Conservation (phyloP, 2,797 vertebrate species). For the Neosalanx taihuensis region DNA sequence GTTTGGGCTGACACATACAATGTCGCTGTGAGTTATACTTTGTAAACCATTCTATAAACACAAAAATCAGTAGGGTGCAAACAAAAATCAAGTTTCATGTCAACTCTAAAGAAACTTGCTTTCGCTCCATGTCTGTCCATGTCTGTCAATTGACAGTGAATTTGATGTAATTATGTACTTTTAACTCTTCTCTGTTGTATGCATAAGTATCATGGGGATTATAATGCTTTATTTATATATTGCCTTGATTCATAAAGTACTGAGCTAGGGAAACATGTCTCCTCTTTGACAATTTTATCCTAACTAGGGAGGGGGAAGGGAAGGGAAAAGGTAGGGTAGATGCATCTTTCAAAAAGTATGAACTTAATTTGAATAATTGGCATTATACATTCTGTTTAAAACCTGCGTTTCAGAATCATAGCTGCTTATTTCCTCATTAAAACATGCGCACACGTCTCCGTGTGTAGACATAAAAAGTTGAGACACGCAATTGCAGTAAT, state of each 20-base stretch:
- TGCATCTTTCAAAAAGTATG: slow-evolving; percentile 39
- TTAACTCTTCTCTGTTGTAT: too few species aligned
- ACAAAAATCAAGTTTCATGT: too few species aligned
- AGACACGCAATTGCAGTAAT: slow-evolving; percentile 72
- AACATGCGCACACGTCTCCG: slow-evolving; percentile 55
- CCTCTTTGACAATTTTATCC: background rate
- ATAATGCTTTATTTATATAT: background rate
- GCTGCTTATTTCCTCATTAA: slow-evolving; percentile 69
- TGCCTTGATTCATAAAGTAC: background rate
- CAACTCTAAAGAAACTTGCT: too few species aligned
- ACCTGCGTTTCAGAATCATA: slow-evolving; percentile 55
- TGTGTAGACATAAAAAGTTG: slow-evolving; percentile 69
- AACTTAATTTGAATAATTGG: slow-evolving; percentile 70
- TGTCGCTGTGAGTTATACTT: background rate
- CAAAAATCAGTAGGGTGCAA: background rate
- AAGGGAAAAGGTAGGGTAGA: slow-evolving; percentile 40
- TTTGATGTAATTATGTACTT: too few species aligned
- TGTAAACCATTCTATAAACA: background rate
- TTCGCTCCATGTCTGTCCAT: too few species aligned
- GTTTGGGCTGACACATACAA: slow-evolving; percentile 6
- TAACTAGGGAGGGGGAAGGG: slow-evolving; percentile 31
- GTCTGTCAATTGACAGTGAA: too few species aligned
- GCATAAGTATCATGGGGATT: too few species aligned
- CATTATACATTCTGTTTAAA: slow-evolving; percentile 69
- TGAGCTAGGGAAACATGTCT: background rate